A percentile compares a stretch with the other conserved stretches of the same genome.
phyloP scores from a whole-genome alignment of 1,140 invertebrate species.

The Meteorus sp. region DNA sequence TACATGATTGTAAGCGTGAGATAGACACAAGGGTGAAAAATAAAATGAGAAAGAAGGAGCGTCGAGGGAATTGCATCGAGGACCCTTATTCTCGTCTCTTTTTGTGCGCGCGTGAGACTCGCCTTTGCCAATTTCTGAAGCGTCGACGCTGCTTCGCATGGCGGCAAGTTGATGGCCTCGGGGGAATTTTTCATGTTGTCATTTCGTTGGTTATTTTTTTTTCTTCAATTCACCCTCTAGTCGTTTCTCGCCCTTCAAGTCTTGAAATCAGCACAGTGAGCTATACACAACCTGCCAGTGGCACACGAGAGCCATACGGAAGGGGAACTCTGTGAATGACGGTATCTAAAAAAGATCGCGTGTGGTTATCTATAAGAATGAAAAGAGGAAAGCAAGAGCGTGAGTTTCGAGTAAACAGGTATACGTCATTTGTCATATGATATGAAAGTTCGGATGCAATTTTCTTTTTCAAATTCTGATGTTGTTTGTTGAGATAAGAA shows the following conservation, averaged over 20 bases:
- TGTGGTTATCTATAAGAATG: no score
- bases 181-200: conserved; percentile 18
- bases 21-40: no score
- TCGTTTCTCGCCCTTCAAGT: not conserved
- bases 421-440: not conserved
- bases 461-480: no score
- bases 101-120: not conserved
- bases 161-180: conserved; percentile 9
- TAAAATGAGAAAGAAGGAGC: not conserved
- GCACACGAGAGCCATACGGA: conserved; percentile 2
- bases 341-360: conserved; percentile 9
- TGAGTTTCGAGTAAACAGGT: not conserved
- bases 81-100: conserved; percentile 7
- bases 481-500: no score
- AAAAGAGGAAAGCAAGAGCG: no score
- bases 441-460: no score
- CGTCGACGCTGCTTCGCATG: conserved; percentile 4
- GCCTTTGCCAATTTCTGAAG: conserved; percentile 18
- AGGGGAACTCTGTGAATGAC: no score
- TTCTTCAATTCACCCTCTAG: not conserved
- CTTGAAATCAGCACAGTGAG: no score
- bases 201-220: conserved; percentile 12
- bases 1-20: not conserved
- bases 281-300: conserved; percentile 3
- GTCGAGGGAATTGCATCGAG: conserved; percentile 13